phyloP scores from a whole-genome alignment of 2,797 vertebrate genomes.

The Danio choprae region DNA sequence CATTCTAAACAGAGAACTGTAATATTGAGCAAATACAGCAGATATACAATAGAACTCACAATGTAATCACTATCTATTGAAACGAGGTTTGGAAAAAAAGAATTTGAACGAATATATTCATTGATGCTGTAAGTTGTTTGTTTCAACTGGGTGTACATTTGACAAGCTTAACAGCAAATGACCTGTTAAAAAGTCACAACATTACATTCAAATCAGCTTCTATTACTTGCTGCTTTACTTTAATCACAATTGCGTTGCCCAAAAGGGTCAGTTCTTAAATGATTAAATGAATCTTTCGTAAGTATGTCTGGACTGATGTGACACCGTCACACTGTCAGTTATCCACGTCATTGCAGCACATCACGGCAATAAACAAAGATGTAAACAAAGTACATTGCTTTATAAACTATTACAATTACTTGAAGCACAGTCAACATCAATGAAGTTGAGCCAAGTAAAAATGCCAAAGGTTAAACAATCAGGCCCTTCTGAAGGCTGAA shows the following conservation, averaged over 20 bases:
- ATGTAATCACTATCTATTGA: slow-evolving; percentile 22
- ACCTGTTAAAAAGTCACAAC: slow-evolving; percentile 34
- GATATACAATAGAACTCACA: slow-evolving; percentile 28
- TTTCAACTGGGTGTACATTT: slow-evolving; percentile 14
- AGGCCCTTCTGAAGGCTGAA: slow-evolving; percentile 22
- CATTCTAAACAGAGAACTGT: slow-evolving; percentile 41
- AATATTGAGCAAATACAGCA: slow-evolving; percentile 15
- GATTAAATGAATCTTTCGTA: slow-evolving; percentile 25
- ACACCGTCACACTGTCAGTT: slow-evolving; percentile 20
- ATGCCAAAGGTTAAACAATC: slow-evolving; percentile 22
- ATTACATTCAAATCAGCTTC: slow-evolving; percentile 53
- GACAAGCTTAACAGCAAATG: slow-evolving; percentile 27
- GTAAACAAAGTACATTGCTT: slow-evolving; percentile 37
- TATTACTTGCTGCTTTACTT: neutral
- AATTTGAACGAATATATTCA: neutral
- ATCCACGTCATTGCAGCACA: slow-evolving; percentile 47
- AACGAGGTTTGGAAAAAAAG: slow-evolving; percentile 2
- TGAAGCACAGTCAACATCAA: slow-evolving; percentile 35
- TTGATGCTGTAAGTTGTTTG: slow-evolving; percentile 5
- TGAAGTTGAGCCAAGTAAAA: neutral
- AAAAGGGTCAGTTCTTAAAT: slow-evolving; percentile 15
- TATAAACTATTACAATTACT: slow-evolving; percentile 17
- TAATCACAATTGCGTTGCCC: slow-evolving; percentile 26
- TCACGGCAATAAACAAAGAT: slow-evolving; percentile 33
- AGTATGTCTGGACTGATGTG: slow-evolving; percentile 30